Percentiles rank a stretch among this genome's conserved stretches.
These are phyloP conservation scores for Coregonus sp. DNA, from an alignment of 2,797 vertebrate species.

Conservation along the genomic window DNA sequence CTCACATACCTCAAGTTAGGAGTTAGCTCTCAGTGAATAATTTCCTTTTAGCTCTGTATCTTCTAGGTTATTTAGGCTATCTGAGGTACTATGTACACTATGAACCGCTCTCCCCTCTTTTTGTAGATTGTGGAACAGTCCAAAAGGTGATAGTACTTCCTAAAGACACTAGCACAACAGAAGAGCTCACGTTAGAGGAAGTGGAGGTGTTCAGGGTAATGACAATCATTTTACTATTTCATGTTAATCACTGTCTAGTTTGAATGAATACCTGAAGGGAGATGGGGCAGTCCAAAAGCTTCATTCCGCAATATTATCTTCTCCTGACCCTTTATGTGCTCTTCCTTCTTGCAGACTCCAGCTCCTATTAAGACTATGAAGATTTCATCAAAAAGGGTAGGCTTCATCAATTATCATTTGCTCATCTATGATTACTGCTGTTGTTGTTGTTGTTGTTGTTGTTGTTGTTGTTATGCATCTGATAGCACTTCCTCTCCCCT, in stretches of 20 bases:
- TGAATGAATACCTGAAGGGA: neutral
- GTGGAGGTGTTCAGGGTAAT: slow-evolving; percentile 85
- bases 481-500: slow-evolving; percentile 4
- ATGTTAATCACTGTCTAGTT: neutral
- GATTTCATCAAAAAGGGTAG: slow-evolving; percentile 69
- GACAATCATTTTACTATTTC: neutral
- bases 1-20: neutral
- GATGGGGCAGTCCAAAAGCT: too few relatives aligned
- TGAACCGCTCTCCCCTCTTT: neutral
- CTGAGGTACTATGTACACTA: neutral
- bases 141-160: slow-evolving; percentile 87
- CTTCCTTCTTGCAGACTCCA: slow-evolving; percentile 45
- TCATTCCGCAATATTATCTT: neutral
- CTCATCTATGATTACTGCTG: neutral
- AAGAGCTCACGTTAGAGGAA: slow-evolving; percentile 87
- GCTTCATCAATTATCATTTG: neutral
- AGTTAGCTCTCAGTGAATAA: too few relatives aligned
- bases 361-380: slow-evolving; percentile 64
- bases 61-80: neutral
- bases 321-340: slow-evolving; percentile 1
- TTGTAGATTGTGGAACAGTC: slow-evolving; percentile 81
- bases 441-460: neutral
- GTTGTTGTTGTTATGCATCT: neutral
- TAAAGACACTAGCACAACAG: slow-evolving; percentile 84
- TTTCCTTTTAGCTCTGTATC: too few relatives aligned